These are phyloP conservation scores for Lasaia peninsularis DNA, from an alignment of 1,140 invertebrate species.

Conservation along the genomic window DNA sequence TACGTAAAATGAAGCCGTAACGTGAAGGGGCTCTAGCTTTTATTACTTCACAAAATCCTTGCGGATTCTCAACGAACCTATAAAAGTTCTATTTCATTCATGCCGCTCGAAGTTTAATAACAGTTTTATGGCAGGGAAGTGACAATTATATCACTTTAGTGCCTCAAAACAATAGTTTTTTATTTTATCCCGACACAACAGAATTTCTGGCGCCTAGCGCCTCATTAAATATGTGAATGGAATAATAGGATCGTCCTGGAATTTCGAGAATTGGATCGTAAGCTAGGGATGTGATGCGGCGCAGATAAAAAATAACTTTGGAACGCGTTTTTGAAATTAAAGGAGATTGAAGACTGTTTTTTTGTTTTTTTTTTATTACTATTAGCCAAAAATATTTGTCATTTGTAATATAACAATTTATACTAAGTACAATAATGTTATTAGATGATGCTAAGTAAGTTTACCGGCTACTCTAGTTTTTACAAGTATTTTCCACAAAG, in stretches of 20 bases:
- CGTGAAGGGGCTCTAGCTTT: neutral
- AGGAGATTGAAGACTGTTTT: too few relatives aligned
- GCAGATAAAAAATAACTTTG: neutral
- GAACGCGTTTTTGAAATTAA: too few relatives aligned
- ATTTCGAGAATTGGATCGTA: constrained; percentile 8
- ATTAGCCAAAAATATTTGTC: too few relatives aligned
- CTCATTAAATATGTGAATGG: constrained; percentile 12
- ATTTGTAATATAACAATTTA: too few relatives aligned
- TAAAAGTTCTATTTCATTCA: constrained; percentile 50
- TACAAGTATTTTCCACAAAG: too few relatives aligned
- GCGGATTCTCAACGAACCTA: constrained; percentile 23
- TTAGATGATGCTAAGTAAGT: too few relatives aligned
- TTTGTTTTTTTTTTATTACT: too few relatives aligned
- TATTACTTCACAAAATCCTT: neutral
- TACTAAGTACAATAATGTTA: too few relatives aligned
- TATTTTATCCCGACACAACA: constrained; percentile 12
- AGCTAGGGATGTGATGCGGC: neutral
- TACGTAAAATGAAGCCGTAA: neutral
- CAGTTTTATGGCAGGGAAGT: neutral
- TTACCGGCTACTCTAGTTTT: too few relatives aligned
- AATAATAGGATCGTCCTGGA: constrained; percentile 6
- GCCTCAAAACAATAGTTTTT: constrained; percentile 12
- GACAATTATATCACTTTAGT: constrained; percentile 10
- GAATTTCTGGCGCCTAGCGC: constrained; percentile 7
- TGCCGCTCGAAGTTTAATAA: constrained; percentile 19